phyloP scores from a whole-genome alignment of 2,888 invertebrate species.

The Apamea sordens region DNA sequence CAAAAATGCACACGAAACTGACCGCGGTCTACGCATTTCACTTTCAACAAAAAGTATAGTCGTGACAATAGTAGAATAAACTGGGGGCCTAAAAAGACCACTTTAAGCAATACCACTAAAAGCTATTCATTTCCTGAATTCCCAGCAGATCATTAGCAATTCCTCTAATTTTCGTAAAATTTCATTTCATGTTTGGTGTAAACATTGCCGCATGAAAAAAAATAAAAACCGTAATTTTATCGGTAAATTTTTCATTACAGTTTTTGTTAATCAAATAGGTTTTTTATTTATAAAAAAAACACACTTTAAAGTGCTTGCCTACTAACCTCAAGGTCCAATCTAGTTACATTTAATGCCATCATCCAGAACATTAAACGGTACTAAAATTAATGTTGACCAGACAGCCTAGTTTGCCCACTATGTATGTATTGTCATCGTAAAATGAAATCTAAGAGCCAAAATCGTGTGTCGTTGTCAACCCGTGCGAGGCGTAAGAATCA shows the following conservation, averaged over 20 bases:
- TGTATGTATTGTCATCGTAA: slow-evolving; percentile 21
- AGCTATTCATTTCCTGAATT: too few species aligned
- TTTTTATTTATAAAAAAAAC: too few species aligned
- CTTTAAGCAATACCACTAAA: too few species aligned
- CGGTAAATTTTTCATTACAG: too few species aligned
- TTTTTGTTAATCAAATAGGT: too few species aligned
- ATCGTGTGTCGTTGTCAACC: slow-evolving; percentile 11
- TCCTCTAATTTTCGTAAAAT: too few species aligned
- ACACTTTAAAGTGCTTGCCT: slow-evolving; percentile 21
- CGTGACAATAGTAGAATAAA: slow-evolving; percentile 60
- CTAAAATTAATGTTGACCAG: slow-evolving; percentile 14
- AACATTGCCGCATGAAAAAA: too few species aligned
- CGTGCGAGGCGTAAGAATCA: slow-evolving; percentile 25
- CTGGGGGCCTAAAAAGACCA: not conserved
- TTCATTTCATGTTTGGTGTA: too few species aligned
- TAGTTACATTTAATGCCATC: slow-evolving; percentile 28
- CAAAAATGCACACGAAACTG: slow-evolving; percentile 42
- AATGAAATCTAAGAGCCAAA: slow-evolving; percentile 25
- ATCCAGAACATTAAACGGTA: slow-evolving; percentile 39
- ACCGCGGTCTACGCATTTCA: slow-evolving; percentile 61
- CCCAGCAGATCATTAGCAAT: too few species aligned
- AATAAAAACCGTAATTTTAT: too few species aligned
- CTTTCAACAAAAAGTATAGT: slow-evolving; percentile 65
- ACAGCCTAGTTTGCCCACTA: slow-evolving; percentile 3
- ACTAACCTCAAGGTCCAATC: slow-evolving; percentile 39